Evolutionary conservation across 2,797 vertebrate species (phyloP).

Genomic region (Babyrousa celebensis): DNA sequence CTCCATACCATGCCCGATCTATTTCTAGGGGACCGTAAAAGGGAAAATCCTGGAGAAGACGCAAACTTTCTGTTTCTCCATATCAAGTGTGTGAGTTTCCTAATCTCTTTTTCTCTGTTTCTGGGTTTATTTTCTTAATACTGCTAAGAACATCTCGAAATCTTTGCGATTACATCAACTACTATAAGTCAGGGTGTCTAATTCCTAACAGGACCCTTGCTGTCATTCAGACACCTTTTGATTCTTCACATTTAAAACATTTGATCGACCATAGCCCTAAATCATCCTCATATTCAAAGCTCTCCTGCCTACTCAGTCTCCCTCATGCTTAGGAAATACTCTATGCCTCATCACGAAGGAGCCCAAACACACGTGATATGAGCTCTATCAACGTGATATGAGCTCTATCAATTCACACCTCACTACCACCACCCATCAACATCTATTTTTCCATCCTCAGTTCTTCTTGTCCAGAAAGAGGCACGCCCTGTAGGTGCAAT

Average conservation of each 20-base stretch:
- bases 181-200: neutral
- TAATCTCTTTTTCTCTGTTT: neutral
- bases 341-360: neutral
- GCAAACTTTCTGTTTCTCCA: neutral
- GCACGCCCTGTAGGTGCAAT: neutral
- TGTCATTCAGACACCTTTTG: neutral
- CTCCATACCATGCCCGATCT: neutral
- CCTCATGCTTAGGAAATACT: neutral
- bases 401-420: neutral
- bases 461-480: neutral
- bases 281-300: neutral
- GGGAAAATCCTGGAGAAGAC: neutral
- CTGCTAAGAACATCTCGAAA: neutral
- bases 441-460: neutral
- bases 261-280: neutral
- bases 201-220: neutral
- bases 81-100: neutral
- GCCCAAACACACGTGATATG: neutral
- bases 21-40: neutral
- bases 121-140: neutral
- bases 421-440: neutral
- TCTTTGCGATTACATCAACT: neutral
- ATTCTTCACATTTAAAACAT: constrained; percentile 3
- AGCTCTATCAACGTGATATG: neutral
- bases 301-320: neutral